phyloP scores from a whole-genome alignment of 2,888 invertebrate genomes.

The Acronicta aceris region DNA sequence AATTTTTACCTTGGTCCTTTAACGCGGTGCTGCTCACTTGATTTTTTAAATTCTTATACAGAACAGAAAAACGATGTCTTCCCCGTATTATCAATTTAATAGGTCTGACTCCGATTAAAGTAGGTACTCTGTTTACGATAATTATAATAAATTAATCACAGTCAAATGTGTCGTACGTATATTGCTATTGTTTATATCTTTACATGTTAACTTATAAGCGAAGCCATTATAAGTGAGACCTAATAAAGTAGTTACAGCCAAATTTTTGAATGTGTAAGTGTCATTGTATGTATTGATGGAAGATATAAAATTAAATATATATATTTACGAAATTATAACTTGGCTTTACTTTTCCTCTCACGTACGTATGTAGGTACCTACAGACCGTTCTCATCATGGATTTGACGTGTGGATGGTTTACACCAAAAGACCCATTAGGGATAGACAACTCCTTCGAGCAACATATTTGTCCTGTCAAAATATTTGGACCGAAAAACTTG shows the following conservation, averaged over 20 bases:
- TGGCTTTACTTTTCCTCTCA: slow-evolving; percentile 62
- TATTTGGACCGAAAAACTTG: too few relatives aligned
- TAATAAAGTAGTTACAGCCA: slow-evolving; percentile 78
- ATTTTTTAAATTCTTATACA: slow-evolving; percentile 57
- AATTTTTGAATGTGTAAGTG: slow-evolving; percentile 83
- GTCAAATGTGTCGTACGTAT: slow-evolving; percentile 39
- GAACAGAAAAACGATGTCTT: slow-evolving; percentile 78
- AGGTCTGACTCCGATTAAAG: slow-evolving; percentile 65
- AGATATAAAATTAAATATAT: slow-evolving; percentile 90
- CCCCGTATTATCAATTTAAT: slow-evolving; percentile 73
- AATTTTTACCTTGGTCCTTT: slow-evolving; percentile 60
- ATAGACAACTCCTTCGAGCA: too few relatives aligned
- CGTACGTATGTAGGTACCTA: too few relatives aligned
- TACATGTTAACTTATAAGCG: slow-evolving; percentile 62
- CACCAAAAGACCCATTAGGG: too few relatives aligned
- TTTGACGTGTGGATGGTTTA: too few relatives aligned
- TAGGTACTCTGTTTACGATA: slow-evolving; percentile 48
- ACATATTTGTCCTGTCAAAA: too few relatives aligned
- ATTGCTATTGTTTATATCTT: slow-evolving; percentile 44
- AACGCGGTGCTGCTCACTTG: slow-evolving; percentile 71
- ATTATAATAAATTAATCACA: slow-evolving; percentile 40
- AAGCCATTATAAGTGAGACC: slow-evolving; percentile 81
- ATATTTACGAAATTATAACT: slow-evolving; percentile 87
- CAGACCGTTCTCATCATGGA: too few relatives aligned
- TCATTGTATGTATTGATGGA: slow-evolving; percentile 90